These are phyloP conservation scores for Catharus fuscescens DNA, from an alignment of 2,113 vertebrate genomes.

Conservation along the genomic window DNA sequence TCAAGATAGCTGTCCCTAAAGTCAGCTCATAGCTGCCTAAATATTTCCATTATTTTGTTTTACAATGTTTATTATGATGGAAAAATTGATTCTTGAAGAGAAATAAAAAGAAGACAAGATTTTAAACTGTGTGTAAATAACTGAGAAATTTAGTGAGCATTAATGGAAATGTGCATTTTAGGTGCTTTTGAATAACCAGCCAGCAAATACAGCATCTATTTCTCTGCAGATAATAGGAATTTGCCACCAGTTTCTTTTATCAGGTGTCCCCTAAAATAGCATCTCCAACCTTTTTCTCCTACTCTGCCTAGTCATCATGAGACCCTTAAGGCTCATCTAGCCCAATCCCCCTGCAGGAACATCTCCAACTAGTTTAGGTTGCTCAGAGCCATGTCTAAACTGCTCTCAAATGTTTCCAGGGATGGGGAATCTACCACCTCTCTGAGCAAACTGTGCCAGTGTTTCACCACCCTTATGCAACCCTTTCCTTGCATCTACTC, in stretches of 20 bases:
- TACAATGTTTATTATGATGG: not conserved
- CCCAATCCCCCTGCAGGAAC: not conserved
- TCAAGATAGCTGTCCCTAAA: not conserved
- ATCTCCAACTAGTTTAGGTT: not conserved
- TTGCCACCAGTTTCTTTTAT: not conserved
- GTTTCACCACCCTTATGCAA: not conserved
- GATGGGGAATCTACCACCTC: not conserved
- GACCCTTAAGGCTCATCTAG: not conserved
- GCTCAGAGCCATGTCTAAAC: not conserved
- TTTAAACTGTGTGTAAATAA: not conserved
- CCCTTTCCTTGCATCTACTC: no score
- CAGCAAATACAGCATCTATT: not conserved
- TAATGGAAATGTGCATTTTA: not conserved
- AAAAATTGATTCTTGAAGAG: not conserved
- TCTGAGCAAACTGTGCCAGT: not conserved
- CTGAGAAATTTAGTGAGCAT: not conserved
- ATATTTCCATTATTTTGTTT: not conserved
- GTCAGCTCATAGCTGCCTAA: not conserved
- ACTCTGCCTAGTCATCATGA: not conserved
- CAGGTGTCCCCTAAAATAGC: not conserved
- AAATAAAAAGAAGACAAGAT: rapidly evolving
- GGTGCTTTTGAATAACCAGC: not conserved
- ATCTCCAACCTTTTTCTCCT: not conserved
- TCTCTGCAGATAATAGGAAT: not conserved
- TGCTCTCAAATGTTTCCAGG: not conserved